Base-by-base conservation (phyloP, 2,797 vertebrate genomes). In the Echeneis naucrates region DNA sequence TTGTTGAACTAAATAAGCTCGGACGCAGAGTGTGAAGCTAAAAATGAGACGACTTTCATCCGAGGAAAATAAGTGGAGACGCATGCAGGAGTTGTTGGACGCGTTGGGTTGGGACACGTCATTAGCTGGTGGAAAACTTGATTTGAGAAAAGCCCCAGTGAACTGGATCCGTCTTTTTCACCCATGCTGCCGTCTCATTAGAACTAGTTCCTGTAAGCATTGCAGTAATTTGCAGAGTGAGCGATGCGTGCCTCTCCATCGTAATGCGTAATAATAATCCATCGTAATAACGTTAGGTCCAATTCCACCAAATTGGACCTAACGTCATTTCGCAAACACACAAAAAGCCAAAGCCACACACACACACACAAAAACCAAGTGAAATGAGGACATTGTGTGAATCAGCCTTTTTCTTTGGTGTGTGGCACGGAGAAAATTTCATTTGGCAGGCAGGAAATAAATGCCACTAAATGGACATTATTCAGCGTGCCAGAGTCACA, bases 131-230 rank as follows among this genome's bases (percentile, higher is more conserved):
- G 11, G 55, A 40, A 32, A 27, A 14, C 8, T 48, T 24, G 0
- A 44, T 55, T 12, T 63, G 19, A 61, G 42, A 48, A 8, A 19
- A 54, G 35, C 80, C 4, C 68, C 40, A 10, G 62, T 50, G 45
- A 66, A 40, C 45, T 35, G 27, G 30, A 7, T 52, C 14, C 10
- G 48, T 68, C 35, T 62, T 71, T 38, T 58, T 24, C 17, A 13
- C 78, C 61, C 79, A 77, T 73, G 71, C 75, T 47, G 40, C 60
- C 53, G 32, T 67, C 64, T 75, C 51, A 75, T 86, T 88, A 80
- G 67, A 14, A 11, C 48, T 64, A 19, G 52, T 58, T 60, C 30
- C 45, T 45, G 23, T 58, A 52, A 59, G 8, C 47, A 54, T 78
- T 53, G 26, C n/a, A 2, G 57, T 84, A 77, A 86, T 87, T 38